Base-by-base conservation (phyloP, 2,797 vertebrate species). In the Erpetoichthys calabaricus region DNA sequence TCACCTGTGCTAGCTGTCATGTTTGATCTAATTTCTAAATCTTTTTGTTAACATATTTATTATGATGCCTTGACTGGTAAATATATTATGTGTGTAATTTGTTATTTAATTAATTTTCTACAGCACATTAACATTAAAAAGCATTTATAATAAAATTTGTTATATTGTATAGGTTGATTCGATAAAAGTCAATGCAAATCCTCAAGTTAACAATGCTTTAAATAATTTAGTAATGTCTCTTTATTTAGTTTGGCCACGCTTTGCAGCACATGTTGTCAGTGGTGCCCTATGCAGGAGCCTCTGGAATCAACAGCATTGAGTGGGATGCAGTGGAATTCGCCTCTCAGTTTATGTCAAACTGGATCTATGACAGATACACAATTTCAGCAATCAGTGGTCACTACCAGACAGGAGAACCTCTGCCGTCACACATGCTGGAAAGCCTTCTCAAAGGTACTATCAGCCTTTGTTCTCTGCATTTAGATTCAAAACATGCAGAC, bases 341-440 rank as follows among this genome's bases (percentile, higher is more conserved):
- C 25, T 57, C 54, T 2, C 56, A 57, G 41, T 53, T 61, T 47
- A 50, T 61, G 56, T 44, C 56, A n/a, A 61, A 61, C 45, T 49
- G 56, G 60, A 4, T 47, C 8, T 57, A 57, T 41, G 44, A 57
- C 45, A 57, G 51, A 9, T n/a, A 53, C n/a, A 54, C 60, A 5
- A 42, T 57, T 43, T 41, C 45, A 2, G 9, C 44, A 4, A 52
- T 57, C 49, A 61, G 60, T 8, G 49, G 60, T 41, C 56, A 57
- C 45, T 57, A 54, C 47, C 47, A 49, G 50, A 57, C 51, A 6
- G 56, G 60, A 53, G 56, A 61, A 46, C 47, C 55, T 5, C 8
- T 61, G 5, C 56, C 60, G 53, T 45, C n/a, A 46, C 42, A 1
- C 44, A 47, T 49, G 55, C 47, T 61, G 53, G 47, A 53, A 46